phyloP scores from a whole-genome alignment of 2,113 vertebrate genomes.

The Gadus chalcogrammus region DNA sequence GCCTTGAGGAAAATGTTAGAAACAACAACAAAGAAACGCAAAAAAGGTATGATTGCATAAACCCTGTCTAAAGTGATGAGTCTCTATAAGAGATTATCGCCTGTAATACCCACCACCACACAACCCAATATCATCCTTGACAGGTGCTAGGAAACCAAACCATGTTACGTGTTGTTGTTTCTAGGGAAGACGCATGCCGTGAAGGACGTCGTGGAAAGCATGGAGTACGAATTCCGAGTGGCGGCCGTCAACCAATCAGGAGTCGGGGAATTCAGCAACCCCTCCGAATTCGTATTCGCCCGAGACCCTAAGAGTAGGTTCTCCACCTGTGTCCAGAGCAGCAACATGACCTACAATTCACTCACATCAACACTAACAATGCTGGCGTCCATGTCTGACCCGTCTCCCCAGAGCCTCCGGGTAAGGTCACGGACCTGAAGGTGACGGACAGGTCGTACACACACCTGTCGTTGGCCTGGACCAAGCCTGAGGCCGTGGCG shows the following conservation, averaged over 20 bases:
- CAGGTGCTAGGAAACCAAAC: not conserved
- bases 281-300: slow-evolving; percentile 75
- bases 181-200: slow-evolving; percentile 78
- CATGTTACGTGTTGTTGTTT: slow-evolving; percentile 11
- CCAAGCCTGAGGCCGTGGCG: slow-evolving; percentile 64
- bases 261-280: slow-evolving; percentile 75
- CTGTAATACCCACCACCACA: too few species aligned
- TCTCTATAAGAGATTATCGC: too few species aligned
- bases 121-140: not conserved
- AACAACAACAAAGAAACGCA: too few species aligned
- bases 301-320: slow-evolving; percentile 80
- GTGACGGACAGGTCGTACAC: slow-evolving; percentile 75
- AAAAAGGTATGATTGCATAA: not conserved
- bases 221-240: slow-evolving; percentile 87
- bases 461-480: slow-evolving; percentile 81
- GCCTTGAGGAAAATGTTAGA: too few species aligned
- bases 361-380: not conserved
- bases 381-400: too few species aligned
- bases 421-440: slow-evolving; percentile 76
- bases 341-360: not conserved
- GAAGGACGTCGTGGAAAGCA: slow-evolving; percentile 72
- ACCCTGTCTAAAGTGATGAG: not conserved
- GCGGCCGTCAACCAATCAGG: slow-evolving; percentile 82
- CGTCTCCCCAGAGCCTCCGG: slow-evolving; percentile 72
- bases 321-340: not conserved